Conservation (phyloP, 1,140 invertebrate genomes). For the Drosophila lowei region DNA sequence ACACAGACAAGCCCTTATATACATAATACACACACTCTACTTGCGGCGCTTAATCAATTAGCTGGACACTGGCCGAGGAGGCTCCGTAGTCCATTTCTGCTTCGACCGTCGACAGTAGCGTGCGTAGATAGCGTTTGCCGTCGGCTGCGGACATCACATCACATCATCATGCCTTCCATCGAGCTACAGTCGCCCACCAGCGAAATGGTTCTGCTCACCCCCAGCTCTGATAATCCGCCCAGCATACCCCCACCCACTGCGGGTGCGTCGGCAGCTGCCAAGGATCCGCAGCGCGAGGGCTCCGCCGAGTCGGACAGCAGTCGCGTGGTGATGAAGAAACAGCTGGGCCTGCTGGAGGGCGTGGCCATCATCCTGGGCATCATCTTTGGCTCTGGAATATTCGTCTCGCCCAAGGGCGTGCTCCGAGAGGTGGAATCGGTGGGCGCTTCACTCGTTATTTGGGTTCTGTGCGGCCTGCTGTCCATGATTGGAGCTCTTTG, state of each 20-base stretch:
- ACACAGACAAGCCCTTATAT: conserved; percentile 4
- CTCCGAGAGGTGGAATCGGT: conserved; percentile 93
- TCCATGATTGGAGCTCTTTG: conserved; percentile 96
- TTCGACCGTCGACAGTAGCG: conserved; percentile 52
- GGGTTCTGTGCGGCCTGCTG: conserved; percentile 93
- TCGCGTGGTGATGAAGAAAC: conserved; percentile 89
- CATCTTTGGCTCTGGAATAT: conserved; percentile 96
- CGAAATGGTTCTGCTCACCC: conserved; percentile 79
- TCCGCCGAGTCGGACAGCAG: conserved; percentile 73
- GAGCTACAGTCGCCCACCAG: conserved; percentile 80
- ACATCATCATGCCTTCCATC: conserved; percentile 53
- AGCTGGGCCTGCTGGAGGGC: conserved; percentile 92
- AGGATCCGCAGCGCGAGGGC: conserved; percentile 51
- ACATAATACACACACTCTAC: conserved; percentile 18
- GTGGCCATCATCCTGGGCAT: conserved; percentile 94
- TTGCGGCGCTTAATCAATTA: conserved; percentile 66
- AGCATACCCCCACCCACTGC: conserved; percentile 17
- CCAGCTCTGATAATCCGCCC: conserved; percentile 57
- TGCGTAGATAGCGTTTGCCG: conserved; percentile 43
- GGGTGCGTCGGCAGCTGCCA: background rate
- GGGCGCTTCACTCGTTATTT: conserved; percentile 93
- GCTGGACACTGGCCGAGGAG: conserved; percentile 50
- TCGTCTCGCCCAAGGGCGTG: conserved; percentile 98
- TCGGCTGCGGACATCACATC: conserved; percentile 6
- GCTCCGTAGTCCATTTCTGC: conserved; percentile 26